phyloP scores from a whole-genome alignment of 1,140 invertebrate species.

The Delia radicum region DNA sequence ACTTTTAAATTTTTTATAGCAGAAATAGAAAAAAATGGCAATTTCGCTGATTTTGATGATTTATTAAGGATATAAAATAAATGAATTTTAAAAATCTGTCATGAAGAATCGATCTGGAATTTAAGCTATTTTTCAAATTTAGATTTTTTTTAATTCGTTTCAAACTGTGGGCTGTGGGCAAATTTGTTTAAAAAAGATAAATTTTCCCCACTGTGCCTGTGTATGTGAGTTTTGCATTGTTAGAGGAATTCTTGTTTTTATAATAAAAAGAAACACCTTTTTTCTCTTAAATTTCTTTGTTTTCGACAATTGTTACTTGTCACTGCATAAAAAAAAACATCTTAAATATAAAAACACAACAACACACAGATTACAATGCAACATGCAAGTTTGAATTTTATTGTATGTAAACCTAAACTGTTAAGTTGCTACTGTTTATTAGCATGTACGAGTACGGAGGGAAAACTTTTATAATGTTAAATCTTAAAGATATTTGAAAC shows the following conservation, averaged over 20 bases:
- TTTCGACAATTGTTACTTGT: constrained; percentile 20
- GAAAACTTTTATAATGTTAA: background rate
- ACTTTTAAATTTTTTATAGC: too few relatives aligned
- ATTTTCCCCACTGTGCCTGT: background rate
- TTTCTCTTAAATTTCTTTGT: constrained; percentile 4
- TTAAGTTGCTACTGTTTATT: constrained; percentile 4
- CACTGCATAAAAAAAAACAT: background rate
- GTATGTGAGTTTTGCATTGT: constrained; percentile 19
- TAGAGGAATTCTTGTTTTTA: background rate
- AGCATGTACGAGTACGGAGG: background rate
- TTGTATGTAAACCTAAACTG: constrained; percentile 6
- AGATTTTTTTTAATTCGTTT: too few relatives aligned
- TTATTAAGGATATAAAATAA: too few relatives aligned
- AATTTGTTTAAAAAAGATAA: too few relatives aligned
- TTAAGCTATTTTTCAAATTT: too few relatives aligned
- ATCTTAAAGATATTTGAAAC: background rate
- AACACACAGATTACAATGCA: background rate
- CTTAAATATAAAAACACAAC: background rate
- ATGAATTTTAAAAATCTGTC: too few relatives aligned
- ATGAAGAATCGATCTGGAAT: too few relatives aligned
- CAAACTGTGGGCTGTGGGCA: too few relatives aligned
- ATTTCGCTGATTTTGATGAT: too few relatives aligned
- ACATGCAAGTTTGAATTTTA: background rate
- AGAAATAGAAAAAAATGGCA: too few relatives aligned
- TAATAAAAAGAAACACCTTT: constrained; percentile 21